Evolutionary conservation across 1,140 invertebrate genomes (phyloP).

Genomic region (Planococcus citri): DNA sequence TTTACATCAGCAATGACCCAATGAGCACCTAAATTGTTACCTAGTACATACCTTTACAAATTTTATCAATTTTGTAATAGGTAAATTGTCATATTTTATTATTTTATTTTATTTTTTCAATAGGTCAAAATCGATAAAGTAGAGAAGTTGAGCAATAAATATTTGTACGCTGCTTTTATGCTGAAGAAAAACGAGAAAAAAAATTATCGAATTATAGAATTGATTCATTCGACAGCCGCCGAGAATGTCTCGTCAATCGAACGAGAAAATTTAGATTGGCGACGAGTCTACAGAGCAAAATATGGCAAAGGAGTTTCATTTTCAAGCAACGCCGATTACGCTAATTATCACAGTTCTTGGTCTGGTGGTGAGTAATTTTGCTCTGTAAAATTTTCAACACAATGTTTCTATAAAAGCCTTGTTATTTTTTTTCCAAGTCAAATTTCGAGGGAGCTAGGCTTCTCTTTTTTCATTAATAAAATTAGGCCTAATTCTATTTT

Average conservation of each 20-base stretch:
- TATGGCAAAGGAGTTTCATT: slow-evolving; percentile 15
- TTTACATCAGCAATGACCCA: too few species aligned
- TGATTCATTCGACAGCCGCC: neutral
- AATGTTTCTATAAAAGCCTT: neutral
- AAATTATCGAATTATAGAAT: neutral
- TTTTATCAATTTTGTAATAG: too few species aligned
- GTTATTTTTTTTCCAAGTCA: neutral
- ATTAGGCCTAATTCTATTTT: too few species aligned
- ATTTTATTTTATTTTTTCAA: too few species aligned
- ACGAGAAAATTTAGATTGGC: slow-evolving; percentile 10
- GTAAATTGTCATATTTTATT: too few species aligned
- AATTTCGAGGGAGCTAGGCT: neutral
- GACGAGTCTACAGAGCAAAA: neutral
- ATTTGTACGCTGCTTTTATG: too few species aligned
- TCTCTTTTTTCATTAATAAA: neutral
- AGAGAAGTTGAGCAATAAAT: too few species aligned
- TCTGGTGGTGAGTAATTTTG: neutral
- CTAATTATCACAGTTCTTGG: neutral
- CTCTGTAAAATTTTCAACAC: too few species aligned
- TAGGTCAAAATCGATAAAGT: too few species aligned
- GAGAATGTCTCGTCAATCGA: neutral
- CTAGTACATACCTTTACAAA: too few species aligned
- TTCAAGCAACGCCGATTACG: slow-evolving; percentile 11
- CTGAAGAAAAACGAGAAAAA: neutral
- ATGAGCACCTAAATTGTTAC: too few species aligned